phyloP scores from a whole-genome alignment of 2,888 invertebrate genomes.

The Melolontha melolontha region DNA sequence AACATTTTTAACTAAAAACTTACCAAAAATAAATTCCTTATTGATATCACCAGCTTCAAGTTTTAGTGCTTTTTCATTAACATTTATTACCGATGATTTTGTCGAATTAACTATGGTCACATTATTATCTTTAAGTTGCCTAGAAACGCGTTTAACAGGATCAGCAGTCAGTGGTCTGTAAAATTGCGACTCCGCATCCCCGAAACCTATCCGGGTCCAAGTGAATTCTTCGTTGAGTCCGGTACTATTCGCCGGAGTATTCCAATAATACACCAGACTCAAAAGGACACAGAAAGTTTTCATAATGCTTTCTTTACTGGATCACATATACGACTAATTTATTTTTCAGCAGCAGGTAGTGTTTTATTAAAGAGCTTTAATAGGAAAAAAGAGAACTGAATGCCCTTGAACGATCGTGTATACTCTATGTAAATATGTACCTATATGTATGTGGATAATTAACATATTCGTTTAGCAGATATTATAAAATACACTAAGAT shows the following conservation, averaged over 20 bases:
- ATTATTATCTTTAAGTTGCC: neutral
- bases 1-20: neutral
- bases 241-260: neutral
- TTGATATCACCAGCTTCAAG: neutral
- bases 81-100: neutral
- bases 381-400: no score
- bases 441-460: no score
- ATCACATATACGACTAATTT: neutral
- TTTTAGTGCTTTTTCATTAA: neutral
- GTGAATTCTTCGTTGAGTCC: conserved; percentile 39
- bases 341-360: no score
- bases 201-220: conserved; percentile 37
- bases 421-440: no score
- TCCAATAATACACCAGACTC: neutral
- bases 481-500: no score
- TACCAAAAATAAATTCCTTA: conserved; percentile 13
- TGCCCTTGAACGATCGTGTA: no score
- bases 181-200: neutral
- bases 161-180: conserved; percentile 7
- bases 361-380: no score
- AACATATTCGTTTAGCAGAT: no score
- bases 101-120: neutral
- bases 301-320: conserved; percentile 1
- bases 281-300: neutral
- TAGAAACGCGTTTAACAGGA: neutral